Evolutionary conservation across 2,888 invertebrate species (phyloP), one percentile per base, ranked within the genome.

Genomic region (Leptura quadrifasciata): DNA sequence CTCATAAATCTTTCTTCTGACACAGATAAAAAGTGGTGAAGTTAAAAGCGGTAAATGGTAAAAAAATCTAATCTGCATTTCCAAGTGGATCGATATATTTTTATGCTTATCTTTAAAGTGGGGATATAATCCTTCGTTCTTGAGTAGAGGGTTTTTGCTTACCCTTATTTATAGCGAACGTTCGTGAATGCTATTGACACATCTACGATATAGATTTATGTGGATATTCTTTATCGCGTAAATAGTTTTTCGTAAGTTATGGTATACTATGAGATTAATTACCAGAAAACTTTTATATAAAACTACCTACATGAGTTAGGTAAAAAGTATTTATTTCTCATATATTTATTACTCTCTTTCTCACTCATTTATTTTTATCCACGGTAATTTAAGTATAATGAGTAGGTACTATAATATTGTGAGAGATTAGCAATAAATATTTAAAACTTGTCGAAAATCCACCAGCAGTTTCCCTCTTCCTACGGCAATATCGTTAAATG

Each of bases 171-270:
- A 88, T 87, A 79, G 85, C 84, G 77, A 84, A 81, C 82, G 81
- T 81, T 84, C 84, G 81, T 82, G 85, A 85, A 85, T 88, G 88
- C 85, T 87, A 88, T 88, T 88, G 88, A 88, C 88, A 87, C 85
- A 83, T 85, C 82, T 81, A 80, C 83, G 82, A 81, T 82, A 81
- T 77, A 79, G 83, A 85, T 85, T 85, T 85, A 85, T 85, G 80
- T 73, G 65, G 73, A 73, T 77, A 79, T 80, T 81, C 79, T 81
- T 83, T 84, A 84, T 80, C 82, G 80, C 81, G 80, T 78, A 81
- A 79, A 75, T 74, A 72, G 76, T 81, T 76, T 76, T 9, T 10
- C 35, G 39, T 75, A 73, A 77, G 71, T 76, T 69, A 76, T 78
- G 73, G 57, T 47, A 58, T 24, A 20, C 18, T 20, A 10, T 12